Conservation (phyloP, 2,113 vertebrate genomes). For the Serinus canaria region DNA sequence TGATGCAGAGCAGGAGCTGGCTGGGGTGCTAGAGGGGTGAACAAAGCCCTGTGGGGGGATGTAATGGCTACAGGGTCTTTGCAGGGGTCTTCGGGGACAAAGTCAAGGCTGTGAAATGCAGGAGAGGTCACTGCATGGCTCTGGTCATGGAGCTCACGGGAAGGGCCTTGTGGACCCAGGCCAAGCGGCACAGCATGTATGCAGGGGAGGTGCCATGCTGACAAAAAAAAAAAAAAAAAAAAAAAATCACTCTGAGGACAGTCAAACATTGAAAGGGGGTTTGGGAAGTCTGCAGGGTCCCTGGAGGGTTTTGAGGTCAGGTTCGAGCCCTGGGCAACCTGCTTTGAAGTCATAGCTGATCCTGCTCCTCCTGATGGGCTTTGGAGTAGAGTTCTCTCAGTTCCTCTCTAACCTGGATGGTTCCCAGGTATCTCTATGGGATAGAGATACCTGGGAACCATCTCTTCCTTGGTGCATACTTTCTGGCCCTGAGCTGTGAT, state of each 20-base stretch:
- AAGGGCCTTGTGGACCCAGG: background rate
- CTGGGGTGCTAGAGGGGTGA: background rate
- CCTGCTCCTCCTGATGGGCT: background rate
- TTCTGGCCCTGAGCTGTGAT: background rate
- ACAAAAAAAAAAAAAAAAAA: background rate
- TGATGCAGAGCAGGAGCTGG: background rate
- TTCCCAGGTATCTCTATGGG: background rate
- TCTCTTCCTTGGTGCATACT: background rate
- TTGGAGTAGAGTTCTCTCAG: background rate
- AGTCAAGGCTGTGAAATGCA: background rate
- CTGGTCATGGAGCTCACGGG: rapidly evolving
- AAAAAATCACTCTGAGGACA: background rate
- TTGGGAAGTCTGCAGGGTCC: rapidly evolving
- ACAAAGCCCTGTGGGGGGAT: background rate
- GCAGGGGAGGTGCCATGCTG: rapidly evolving
- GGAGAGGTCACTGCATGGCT: no score
- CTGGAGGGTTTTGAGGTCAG: background rate
- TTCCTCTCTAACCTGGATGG: background rate
- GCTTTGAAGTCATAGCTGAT: rapidly evolving
- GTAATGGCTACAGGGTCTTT: background rate
- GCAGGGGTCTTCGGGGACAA: background rate
- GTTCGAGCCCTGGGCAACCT: background rate
- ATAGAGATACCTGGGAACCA: no score
- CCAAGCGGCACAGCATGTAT: rapidly evolving
- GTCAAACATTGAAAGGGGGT: rapidly evolving